Evolutionary conservation across 2,888 invertebrate species (phyloP).

Genomic region (Catocala fraxini): DNA sequence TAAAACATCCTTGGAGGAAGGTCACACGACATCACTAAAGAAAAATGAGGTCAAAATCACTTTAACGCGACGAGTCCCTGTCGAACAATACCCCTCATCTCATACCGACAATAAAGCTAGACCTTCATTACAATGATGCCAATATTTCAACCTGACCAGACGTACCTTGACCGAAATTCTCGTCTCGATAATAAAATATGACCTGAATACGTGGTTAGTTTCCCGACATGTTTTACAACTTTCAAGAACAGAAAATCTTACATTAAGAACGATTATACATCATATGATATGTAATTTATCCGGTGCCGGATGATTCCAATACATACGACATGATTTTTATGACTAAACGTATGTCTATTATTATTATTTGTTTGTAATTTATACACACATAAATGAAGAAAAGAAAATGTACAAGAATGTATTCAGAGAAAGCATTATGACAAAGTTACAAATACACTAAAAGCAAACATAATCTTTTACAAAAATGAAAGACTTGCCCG

Average conservation of each 20-base stretch:
- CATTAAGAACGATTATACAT: neutral
- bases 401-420: no score
- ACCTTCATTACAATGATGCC: constrained; percentile 38
- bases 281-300: neutral
- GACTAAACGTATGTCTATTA: no score
- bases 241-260: constrained; percentile 39
- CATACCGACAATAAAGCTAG: constrained; percentile 26
- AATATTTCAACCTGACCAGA: constrained; percentile 41
- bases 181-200: constrained; percentile 51
- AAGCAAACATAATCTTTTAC: no score
- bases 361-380: no score
- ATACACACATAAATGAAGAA: no score
- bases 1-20: neutral
- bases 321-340: no score
- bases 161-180: constrained; percentile 61
- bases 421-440: no score
- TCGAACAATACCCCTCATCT: constrained; percentile 4
- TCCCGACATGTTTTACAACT: constrained; percentile 48
- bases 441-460: no score
- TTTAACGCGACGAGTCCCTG: constrained; percentile 5
- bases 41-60: constrained; percentile 20
- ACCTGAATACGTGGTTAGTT: constrained; percentile 57
- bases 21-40: constrained; percentile 12
- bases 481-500: no score
- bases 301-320: no score